Evolutionary conservation across 1,140 invertebrate genomes (phyloP).

Genomic region (Drosophila lacteicornis): DNA sequence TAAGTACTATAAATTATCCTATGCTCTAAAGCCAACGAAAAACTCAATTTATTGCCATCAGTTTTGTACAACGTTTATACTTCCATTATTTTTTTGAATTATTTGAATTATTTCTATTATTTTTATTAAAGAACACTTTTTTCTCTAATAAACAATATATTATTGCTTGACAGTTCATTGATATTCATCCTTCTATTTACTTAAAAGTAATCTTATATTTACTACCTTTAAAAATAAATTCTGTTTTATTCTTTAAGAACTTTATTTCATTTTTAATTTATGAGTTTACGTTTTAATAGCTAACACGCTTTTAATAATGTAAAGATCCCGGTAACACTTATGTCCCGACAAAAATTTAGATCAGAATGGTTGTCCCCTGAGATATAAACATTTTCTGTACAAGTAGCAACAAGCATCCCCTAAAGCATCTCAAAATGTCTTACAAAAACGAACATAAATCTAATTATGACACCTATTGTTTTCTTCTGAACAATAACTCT

Average conservation of each 20-base stretch:
- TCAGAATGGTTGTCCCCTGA: fast-evolving
- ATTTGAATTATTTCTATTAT: neutral
- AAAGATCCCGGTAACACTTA: fast-evolving
- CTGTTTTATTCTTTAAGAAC: fast-evolving
- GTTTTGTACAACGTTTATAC: neutral
- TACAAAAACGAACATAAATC: neutral
- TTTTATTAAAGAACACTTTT: neutral
- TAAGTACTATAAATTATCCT: neutral
- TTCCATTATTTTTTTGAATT: neutral
- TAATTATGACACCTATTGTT: neutral
- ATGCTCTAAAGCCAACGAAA: neutral
- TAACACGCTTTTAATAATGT: no score
- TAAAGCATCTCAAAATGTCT: neutral
- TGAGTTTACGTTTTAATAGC: no score
- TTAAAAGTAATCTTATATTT: no score
- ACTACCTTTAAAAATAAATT: no score
- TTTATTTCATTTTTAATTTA: no score
- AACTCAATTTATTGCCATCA: neutral
- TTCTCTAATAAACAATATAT: neutral
- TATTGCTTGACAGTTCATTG: neutral
- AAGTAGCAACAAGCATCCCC: neutral
- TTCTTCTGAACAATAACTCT: neutral
- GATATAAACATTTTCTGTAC: neutral
- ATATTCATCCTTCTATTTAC: neutral
- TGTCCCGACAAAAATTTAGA: neutral